These are phyloP conservation scores for Loripinus fragilis DNA, from an alignment of 2,888 invertebrate species.

Conservation along the genomic window DNA sequence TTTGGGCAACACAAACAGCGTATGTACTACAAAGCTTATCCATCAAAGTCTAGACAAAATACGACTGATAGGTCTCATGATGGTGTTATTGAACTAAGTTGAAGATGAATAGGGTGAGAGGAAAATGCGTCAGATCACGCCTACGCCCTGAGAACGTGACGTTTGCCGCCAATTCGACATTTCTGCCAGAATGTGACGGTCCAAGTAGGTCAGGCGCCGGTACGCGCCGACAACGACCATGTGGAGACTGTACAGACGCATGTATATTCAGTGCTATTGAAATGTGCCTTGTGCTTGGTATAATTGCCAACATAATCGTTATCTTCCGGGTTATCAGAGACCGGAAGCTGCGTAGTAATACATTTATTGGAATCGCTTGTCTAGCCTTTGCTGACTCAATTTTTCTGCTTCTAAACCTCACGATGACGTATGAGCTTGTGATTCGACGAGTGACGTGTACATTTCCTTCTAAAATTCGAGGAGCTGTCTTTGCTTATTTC, in stretches of 20 bases:
- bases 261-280: conserved; percentile 3
- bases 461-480: background rate
- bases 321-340: conserved; percentile 3
- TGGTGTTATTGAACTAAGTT: no score
- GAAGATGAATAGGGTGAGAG: background rate
- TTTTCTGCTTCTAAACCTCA: background rate
- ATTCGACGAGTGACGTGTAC: background rate
- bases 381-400: background rate
- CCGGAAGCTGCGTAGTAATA: conserved; percentile 15
- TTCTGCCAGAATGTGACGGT: background rate
- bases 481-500: background rate
- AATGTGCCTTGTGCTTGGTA: background rate
- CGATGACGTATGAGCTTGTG: background rate
- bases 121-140: background rate
- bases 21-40: no score
- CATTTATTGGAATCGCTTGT: conserved; percentile 3
- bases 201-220: background rate
- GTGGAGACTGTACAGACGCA: background rate
- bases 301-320: background rate
- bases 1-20: no score
- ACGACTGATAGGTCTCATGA: no score
- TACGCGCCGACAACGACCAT: background rate
- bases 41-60: no score
- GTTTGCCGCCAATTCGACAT: background rate
- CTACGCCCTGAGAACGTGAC: background rate